phyloP scores from a whole-genome alignment of 2,113 vertebrate genomes.

The Heteronetta atricapilla region DNA sequence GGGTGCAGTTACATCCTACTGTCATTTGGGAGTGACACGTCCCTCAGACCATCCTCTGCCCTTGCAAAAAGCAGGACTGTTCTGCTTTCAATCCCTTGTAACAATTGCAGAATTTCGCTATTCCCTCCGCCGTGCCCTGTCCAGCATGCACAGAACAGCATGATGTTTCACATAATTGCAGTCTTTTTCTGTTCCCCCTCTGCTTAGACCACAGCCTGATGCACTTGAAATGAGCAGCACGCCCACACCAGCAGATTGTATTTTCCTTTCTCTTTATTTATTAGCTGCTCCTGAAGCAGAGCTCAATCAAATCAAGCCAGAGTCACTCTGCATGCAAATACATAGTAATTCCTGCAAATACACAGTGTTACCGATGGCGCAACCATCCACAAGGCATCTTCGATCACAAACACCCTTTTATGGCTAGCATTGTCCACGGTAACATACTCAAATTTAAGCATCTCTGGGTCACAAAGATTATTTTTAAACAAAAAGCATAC shows the following conservation, averaged over 20 bases:
- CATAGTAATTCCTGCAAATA: not conserved
- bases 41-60: not conserved
- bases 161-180: rapidly evolving
- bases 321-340: not conserved
- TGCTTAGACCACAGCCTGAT: not conserved
- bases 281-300: not conserved
- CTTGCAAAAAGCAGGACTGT: not conserved
- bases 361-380: not conserved
- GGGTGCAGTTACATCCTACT: not conserved
- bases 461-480: not conserved
- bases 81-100: not conserved
- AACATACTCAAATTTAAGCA: not conserved
- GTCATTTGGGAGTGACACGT: not conserved
- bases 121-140: not conserved
- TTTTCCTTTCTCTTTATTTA: not conserved
- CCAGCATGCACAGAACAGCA: not conserved
- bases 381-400: not conserved
- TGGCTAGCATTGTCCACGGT: not conserved
- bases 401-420: not conserved
- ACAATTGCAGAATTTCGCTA: not conserved
- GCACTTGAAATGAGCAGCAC: not conserved
- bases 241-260: not conserved
- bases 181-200: not conserved
- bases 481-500: not conserved
- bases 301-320: not conserved